Evolutionary conservation across 2,113 vertebrate species (phyloP), one percentile per base, ranked within the genome.

Genomic region (Antigone vipio): DNA sequence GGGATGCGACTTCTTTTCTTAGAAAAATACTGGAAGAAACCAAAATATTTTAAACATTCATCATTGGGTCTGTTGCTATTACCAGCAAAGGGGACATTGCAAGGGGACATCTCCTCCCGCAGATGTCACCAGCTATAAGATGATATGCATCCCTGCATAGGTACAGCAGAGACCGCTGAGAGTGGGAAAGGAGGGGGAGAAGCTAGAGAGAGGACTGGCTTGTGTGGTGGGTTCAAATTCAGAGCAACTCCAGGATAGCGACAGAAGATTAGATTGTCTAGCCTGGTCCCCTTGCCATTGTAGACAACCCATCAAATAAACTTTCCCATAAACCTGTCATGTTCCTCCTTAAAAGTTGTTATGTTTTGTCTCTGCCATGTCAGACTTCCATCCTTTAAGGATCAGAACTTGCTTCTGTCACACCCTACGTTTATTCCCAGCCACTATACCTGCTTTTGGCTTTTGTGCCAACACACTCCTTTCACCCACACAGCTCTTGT

Each of bases 131-230:
- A 21, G 34, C n/a, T 81, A 19, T 20, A 62, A n/a, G 13, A 75
- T 49, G 13, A n/a, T 15, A 18, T 0, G 2, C 15, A 32, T 22
- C 11, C 15, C 20, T 59, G n/a, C 16, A 26, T 0, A 69, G 56
- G 30, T 22, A 53, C 50, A 66, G 62, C 29, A 66, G n/a, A 69
- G 26, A 71, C 3, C 29, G n/a, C 24, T 11, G 19, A 38, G 53
- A 49, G 19, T 2, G 4, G 19, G 30, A n/a, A 38, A 38, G 38
- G 50, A 60, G 44, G 20, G 58, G 34, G 12, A 64, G 35, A 62
- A 60, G 40, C 9, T 15, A 67, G 20, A 49, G 9, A 38, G 6
- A 26, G 9, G 20, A 21, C 20, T 55, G 56, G 18, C 12, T 62
- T 85, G 45, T 6, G 23, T 83, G 10, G 44, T 34, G 13, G 15